A percentile compares a stretch with the other conserved stretches of the same genome.
phyloP scores from a whole-genome alignment of 2,888 invertebrate species.

The Lymantria dispar region DNA sequence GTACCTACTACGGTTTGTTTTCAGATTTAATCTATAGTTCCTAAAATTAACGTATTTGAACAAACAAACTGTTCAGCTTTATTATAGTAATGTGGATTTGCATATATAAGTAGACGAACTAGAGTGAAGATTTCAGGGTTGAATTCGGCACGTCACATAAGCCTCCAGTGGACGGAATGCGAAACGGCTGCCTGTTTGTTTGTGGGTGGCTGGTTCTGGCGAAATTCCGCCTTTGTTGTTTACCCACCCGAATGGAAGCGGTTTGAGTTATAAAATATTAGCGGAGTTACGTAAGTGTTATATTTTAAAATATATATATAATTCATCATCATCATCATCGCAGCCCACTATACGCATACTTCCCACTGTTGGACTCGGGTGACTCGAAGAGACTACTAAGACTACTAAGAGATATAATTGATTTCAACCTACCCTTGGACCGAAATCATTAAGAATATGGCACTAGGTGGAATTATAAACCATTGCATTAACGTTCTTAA shows the following conservation, averaged over 20 bases:
- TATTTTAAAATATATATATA: too few species aligned
- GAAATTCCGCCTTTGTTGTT: constrained; percentile 77
- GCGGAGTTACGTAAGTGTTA: background rate
- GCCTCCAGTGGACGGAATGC: constrained; percentile 70
- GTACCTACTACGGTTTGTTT: too few species aligned
- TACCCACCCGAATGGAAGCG: constrained; percentile 47
- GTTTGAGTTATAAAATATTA: constrained; percentile 11
- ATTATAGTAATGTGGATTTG: background rate
- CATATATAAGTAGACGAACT: background rate
- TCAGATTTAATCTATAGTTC: too few species aligned
- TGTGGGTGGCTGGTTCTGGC: constrained; percentile 72
- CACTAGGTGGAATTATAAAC: too few species aligned
- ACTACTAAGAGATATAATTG: background rate
- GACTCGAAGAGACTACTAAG: constrained; percentile 13
- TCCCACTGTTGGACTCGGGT: too few species aligned
- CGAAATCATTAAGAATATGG: too few species aligned
- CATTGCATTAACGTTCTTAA: too few species aligned
- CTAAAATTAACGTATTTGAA: too few species aligned
- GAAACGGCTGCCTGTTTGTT: constrained; percentile 69
- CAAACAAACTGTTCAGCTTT: background rate
- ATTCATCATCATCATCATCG: too few species aligned
- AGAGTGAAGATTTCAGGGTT: constrained; percentile 45
- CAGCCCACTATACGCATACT: too few species aligned
- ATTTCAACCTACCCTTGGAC: too few species aligned
- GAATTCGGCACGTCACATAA: constrained; percentile 44